phyloP scores from a whole-genome alignment of 1,140 invertebrate genomes.

The Eupristina koningsbergeri region DNA sequence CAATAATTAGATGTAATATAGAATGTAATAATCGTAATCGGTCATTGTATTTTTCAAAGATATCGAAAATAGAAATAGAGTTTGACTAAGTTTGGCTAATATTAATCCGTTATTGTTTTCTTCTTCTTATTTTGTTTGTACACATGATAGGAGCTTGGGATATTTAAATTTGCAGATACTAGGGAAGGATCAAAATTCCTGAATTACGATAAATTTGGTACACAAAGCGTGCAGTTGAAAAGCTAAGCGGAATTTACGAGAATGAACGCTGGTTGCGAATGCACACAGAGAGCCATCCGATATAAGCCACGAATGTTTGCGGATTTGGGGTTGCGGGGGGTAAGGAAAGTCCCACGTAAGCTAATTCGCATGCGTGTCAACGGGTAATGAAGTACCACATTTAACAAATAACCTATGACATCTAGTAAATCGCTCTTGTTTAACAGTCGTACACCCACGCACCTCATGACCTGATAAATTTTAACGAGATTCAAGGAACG shows the following conservation, averaged over 20 bases:
- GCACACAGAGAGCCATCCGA: not conserved
- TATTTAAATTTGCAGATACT: not conserved
- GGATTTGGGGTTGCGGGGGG: not conserved
- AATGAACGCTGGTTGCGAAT: not conserved
- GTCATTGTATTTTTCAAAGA: too few species aligned
- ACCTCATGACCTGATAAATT: not conserved
- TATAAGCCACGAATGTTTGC: not conserved
- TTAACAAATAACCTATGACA: conserved; percentile 57
- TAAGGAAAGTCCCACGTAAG: conserved; percentile 22
- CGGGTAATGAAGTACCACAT: conserved; percentile 58
- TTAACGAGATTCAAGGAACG: not conserved
- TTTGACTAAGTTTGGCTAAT: too few species aligned
- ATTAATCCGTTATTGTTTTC: too few species aligned
- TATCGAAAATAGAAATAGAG: too few species aligned
- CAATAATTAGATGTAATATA: too few species aligned
- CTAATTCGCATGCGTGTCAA: conserved; percentile 56
- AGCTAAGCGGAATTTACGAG: not conserved
- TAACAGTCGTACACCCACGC: not conserved
- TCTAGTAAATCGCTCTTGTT: conserved; percentile 3
- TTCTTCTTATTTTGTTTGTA: not conserved
- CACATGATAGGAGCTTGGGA: not conserved
- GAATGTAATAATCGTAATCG: too few species aligned
- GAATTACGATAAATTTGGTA: not conserved
- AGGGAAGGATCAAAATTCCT: not conserved
- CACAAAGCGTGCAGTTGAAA: not conserved